Evolutionary conservation across 2,797 vertebrate genomes (phyloP), one percentile per base, ranked within the genome.

Genomic region (Catharus ustulatus): DNA sequence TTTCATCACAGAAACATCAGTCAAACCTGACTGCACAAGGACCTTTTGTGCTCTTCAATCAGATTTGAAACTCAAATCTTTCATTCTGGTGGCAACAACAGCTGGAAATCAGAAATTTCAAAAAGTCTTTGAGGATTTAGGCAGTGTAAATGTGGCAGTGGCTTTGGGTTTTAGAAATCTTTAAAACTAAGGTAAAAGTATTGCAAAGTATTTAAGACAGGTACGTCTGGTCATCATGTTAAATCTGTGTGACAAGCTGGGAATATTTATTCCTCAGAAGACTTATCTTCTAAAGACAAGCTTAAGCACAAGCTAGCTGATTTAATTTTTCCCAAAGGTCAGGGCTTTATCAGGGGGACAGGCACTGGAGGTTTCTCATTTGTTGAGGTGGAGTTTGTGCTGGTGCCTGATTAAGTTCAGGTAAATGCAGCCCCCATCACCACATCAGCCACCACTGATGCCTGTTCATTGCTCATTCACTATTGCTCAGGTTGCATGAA

Each of bases 251-350:
- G 86, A 89, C 30, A 23, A 63, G 69, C 71, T 78, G 63, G 43
- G 69, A 94, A 81, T 85, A 62, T 87, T 93, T 77, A 63, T 72
- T 87, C 75, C 54, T 92, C 13, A 6, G 61, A 55, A 83, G 76
- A 87, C 19, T 94, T 85, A 91, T 27, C 87, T 36, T 49, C 76
- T 93, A 77, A 80, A 88, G 73, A 68, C 22, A 54, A 79, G 79
- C 69, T 89, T 81, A 88, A 83, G 82, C 51, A 81, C 49, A 83
- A 94, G 82, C 20, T 85, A 52, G 64, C 91, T 17, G 62, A 78
- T 54, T 42, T 73, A 68, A 75, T 87, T 92, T 92, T 89, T 58
- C 43, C 49, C 72, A 48, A 49, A 54, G 84, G 82, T 94, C 52
- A 80, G 26, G 52, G 13, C 55, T 54, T 90, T 32, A 7, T 45